Evolutionary conservation across 1,140 invertebrate species (phyloP).

Genomic region (Lucilia cuprina): DNA sequence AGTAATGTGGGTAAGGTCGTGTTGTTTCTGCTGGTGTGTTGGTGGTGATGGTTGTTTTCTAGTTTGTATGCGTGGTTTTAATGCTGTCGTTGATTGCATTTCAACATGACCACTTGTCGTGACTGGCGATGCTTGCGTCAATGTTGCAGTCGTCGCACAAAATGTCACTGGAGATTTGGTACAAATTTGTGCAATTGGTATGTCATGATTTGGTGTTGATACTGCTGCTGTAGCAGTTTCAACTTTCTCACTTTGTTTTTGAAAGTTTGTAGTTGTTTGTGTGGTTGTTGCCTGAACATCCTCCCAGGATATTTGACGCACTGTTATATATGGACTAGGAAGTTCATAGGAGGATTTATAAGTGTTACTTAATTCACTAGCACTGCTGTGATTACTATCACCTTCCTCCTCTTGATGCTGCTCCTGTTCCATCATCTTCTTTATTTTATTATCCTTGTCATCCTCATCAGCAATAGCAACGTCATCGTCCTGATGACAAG

Average conservation of each 20-base stretch:
- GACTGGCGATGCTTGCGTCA: too few relatives aligned
- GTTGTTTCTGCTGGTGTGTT: neutral
- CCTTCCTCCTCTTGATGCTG: neutral
- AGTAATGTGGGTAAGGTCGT: neutral
- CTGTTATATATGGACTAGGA: conserved; percentile 52
- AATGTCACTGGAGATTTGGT: neutral
- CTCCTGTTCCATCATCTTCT: neutral
- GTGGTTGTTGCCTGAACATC: neutral
- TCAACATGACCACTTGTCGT: conserved; percentile 27
- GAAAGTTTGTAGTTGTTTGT: neutral
- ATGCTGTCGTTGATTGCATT: conserved; percentile 27
- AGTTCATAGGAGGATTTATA: conserved; percentile 58
- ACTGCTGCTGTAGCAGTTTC: neutral
- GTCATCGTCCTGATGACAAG: neutral
- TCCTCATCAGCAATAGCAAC: neutral
- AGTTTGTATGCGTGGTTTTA: neutral
- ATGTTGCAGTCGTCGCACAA: neutral
- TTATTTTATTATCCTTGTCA: neutral
- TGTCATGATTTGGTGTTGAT: neutral
- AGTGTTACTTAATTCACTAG: conserved; percentile 49
- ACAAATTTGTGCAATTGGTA: neutral
- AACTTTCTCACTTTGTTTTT: neutral
- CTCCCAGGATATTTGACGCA: conserved; percentile 55
- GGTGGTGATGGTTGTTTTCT: neutral
- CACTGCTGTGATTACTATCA: neutral